These are phyloP conservation scores for Brachyrhaphis roseni DNA, from an alignment of 2,797 vertebrate genomes.

Conservation along the genomic window DNA sequence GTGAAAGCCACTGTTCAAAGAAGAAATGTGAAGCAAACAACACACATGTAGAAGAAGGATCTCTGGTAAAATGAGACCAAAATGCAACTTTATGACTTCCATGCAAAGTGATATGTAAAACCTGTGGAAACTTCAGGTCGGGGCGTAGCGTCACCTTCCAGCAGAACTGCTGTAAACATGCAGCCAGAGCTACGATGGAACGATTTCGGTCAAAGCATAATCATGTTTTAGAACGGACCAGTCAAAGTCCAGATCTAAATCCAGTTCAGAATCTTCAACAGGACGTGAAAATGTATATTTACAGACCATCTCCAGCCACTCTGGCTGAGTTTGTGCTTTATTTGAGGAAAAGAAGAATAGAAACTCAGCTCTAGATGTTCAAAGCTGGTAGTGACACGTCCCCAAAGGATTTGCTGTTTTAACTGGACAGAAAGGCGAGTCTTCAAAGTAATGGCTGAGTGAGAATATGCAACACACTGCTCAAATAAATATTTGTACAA, in stretches of 20 bases:
- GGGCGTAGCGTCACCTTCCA: background rate
- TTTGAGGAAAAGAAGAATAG: too few species aligned
- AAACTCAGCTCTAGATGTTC: background rate
- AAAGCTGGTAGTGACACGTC: background rate
- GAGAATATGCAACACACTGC: background rate
- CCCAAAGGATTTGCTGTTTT: background rate
- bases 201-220: background rate
- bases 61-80: background rate
- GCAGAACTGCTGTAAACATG: background rate
- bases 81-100: background rate
- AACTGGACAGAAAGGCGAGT: background rate
- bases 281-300: background rate
- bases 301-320: background rate
- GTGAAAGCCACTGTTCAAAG: background rate
- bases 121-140: background rate
- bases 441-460: background rate
- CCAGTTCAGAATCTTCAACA: background rate
- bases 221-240: background rate
- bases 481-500: background rate
- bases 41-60: background rate
- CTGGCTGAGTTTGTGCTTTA: background rate
- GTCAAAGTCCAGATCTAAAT: conserved; percentile 5
- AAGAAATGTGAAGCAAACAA: background rate
- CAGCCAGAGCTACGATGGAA: background rate
- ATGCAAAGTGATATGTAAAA: background rate